Evolutionary conservation across 2,113 vertebrate species (phyloP).

Genomic region (Neodontobutis hainanensis): DNA sequence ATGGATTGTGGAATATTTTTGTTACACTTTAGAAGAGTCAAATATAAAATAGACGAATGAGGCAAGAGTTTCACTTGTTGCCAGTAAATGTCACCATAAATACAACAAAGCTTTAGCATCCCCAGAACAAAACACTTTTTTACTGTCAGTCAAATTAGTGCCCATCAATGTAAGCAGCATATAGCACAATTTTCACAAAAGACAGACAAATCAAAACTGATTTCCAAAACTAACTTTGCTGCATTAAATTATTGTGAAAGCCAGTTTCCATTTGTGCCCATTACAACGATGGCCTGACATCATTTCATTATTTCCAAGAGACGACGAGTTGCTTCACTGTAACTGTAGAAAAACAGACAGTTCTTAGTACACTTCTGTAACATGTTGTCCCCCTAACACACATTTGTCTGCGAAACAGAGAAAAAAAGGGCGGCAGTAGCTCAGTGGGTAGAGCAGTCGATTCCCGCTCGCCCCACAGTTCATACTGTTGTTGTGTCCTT

Average conservation of each 20-base stretch:
- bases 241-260: not conserved
- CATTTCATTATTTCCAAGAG: not conserved
- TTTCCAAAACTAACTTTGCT: not conserved
- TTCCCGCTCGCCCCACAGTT: no score
- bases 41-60: not conserved
- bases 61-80: not conserved
- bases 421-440: no score
- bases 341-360: not conserved
- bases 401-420: no score
- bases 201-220: not conserved
- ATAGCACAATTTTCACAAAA: not conserved
- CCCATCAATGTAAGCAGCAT: not conserved
- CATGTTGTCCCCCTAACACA: no score
- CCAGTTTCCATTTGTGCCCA: conserved; percentile 1
- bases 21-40: not conserved
- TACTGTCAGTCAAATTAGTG: conserved; percentile 1
- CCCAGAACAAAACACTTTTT: not conserved
- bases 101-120: not conserved
- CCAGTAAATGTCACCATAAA: not conserved
- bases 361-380: no score
- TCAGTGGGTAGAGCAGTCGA: no score
- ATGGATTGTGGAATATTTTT: no score
- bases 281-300: conserved; percentile 11
- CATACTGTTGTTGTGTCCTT: no score
- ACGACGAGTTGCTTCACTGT: conserved; percentile 7